These are phyloP conservation scores for Sarcophilus harrisii DNA, from an alignment of 2,797 vertebrate species.

Conservation along the genomic window DNA sequence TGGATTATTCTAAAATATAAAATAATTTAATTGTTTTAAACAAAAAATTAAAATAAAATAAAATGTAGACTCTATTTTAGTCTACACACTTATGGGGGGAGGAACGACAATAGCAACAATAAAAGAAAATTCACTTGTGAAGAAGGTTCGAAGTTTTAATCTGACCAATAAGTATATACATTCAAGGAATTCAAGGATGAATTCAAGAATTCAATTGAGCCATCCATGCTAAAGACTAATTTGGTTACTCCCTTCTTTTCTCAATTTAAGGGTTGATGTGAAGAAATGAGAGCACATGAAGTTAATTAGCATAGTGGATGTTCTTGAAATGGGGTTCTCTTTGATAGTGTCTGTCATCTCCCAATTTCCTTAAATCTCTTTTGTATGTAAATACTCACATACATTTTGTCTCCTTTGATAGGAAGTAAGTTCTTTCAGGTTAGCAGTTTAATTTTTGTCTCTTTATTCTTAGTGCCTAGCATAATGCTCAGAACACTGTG, in stretches of 20 bases:
- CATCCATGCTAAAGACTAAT: not conserved
- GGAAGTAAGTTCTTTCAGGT: not conserved
- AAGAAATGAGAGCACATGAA: not conserved
- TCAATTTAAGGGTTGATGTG: conserved; percentile 16
- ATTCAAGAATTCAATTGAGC: not conserved
- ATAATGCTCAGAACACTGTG: not conserved
- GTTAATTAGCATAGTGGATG: not conserved
- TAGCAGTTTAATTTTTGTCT: not conserved
- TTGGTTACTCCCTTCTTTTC: not conserved
- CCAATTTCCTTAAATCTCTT: not conserved
- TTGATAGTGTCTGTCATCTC: not conserved
- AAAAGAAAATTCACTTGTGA: not conserved
- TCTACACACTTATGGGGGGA: not conserved
- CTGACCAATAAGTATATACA: too few relatives aligned
- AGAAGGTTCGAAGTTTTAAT: not conserved
- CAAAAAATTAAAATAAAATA: too few relatives aligned
- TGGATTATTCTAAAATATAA: conserved; percentile 27
- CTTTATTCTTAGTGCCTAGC: not conserved
- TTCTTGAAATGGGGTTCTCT: not conserved
- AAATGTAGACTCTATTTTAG: not conserved
- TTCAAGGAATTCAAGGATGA: too few relatives aligned
- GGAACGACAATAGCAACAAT: too few relatives aligned
- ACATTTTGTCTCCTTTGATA: not conserved
- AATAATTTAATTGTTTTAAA: conserved; percentile 34
- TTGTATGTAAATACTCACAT: not conserved